phyloP scores from a whole-genome alignment of 1,140 invertebrate genomes.

The Diabrotica virgifera region DNA sequence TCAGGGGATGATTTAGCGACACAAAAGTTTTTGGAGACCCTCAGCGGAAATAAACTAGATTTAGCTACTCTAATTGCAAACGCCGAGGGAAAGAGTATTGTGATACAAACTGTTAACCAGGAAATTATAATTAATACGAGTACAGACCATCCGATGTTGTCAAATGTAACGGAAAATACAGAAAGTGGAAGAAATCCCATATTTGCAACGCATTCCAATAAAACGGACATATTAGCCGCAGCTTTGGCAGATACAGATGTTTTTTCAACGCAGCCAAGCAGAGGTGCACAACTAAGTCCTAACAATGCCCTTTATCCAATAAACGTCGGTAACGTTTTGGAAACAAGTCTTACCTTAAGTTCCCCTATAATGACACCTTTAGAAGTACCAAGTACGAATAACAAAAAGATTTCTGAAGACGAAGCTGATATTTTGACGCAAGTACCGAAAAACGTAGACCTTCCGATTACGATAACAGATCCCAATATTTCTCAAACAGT shows the following conservation, averaged over 20 bases:
- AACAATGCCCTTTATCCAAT: constrained; percentile 51
- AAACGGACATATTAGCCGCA: constrained; percentile 71
- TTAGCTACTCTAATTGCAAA: constrained; percentile 44
- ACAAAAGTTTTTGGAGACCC: constrained; percentile 46
- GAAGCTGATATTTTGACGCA: constrained; percentile 47
- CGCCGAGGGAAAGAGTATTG: constrained; percentile 44
- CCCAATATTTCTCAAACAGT: constrained; percentile 56
- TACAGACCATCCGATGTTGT: constrained; percentile 37
- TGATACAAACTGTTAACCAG: constrained; percentile 49
- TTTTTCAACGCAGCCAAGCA: constrained; percentile 53
- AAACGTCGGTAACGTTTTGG: constrained; percentile 59
- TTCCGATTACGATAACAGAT: constrained; percentile 55
- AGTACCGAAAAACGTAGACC: constrained; percentile 52
- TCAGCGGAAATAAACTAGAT: constrained; percentile 45
- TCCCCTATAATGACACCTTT: constrained; percentile 78
- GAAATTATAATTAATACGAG: constrained; percentile 48
- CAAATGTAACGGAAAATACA: constrained; percentile 24
- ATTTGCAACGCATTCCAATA: constrained; percentile 44
- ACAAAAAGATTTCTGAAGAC: constrained; percentile 46
- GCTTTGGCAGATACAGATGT: constrained; percentile 73
- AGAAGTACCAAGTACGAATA: constrained; percentile 63
- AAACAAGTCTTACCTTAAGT: constrained; percentile 69
- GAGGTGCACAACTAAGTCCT: constrained; percentile 47
- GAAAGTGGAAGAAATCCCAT: constrained; percentile 34
- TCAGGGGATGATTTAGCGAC: constrained; percentile 45